Percentiles rank a stretch among this genome's conserved stretches.
Conservation (phyloP, 2,797 vertebrate genomes). For the Fratercula arctica region DNA sequence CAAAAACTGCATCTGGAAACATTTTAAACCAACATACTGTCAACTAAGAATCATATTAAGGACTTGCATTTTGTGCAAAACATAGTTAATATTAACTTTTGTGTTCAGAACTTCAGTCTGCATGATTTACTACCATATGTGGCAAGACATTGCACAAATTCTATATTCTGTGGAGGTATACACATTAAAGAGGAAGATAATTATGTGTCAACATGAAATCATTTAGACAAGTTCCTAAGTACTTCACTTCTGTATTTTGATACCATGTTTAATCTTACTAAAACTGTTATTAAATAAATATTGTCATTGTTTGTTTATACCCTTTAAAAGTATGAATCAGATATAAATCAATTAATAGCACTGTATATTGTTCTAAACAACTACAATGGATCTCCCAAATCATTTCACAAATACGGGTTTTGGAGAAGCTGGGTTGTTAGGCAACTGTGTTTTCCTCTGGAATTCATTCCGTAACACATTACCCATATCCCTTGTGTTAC, state of each 20-base stretch:
- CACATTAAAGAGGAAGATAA: neutral
- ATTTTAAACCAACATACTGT: neutral
- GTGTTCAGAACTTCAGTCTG: neutral
- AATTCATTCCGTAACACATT: neutral
- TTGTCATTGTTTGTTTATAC: neutral
- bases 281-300: neutral
- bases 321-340: neutral
- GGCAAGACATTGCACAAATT: neutral
- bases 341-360: neutral
- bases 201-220: neutral
- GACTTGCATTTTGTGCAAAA: neutral
- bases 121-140: neutral
- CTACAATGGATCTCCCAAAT: neutral
- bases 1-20: neutral
- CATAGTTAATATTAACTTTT: neutral
- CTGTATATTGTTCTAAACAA: neutral
- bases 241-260: neutral
- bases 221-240: neutral
- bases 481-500: neutral
- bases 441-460: neutral
- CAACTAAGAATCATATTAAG: neutral
- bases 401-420: neutral
- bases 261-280: neutral
- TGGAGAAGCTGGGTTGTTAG: neutral
- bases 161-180: neutral